phyloP scores from a whole-genome alignment of 2,888 invertebrate species.

The Choristoneura rosaceana region DNA sequence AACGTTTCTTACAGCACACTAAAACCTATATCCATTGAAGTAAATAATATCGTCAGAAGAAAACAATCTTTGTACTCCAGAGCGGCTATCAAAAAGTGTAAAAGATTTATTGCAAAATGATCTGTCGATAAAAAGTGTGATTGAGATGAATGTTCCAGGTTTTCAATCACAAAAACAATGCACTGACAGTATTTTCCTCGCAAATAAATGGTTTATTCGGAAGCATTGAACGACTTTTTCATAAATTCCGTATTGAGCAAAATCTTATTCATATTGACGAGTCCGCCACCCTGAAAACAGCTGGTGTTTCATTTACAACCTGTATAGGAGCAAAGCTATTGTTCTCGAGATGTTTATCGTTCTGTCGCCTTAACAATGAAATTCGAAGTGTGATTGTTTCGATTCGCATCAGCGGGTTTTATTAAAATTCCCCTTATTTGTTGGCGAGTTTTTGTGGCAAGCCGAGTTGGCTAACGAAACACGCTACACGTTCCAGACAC shows the following conservation, averaged over 20 bases:
- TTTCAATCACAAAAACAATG: conserved; percentile 39
- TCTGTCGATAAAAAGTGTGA: conserved; percentile 15
- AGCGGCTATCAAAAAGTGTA: too few relatives aligned
- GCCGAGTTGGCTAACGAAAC: conserved; percentile 57
- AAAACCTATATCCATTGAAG: too few relatives aligned
- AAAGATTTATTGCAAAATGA: background rate
- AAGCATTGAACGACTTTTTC: conserved; percentile 39
- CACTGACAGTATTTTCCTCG: conserved; percentile 25
- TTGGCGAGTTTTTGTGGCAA: conserved; percentile 54
- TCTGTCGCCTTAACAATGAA: conserved; percentile 66
- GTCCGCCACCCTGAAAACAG: conserved; percentile 42
- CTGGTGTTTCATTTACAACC: conserved; percentile 43
- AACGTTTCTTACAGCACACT: too few relatives aligned
- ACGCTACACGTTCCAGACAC: conserved; percentile 47
- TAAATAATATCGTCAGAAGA: too few relatives aligned
- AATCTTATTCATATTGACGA: conserved; percentile 42
- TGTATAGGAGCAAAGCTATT: conserved; percentile 51
- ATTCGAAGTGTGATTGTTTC: conserved; percentile 68
- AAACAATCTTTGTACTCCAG: too few relatives aligned
- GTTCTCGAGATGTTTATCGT: conserved; percentile 59
- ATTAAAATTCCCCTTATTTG: conserved; percentile 73
- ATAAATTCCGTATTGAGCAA: conserved; percentile 41
- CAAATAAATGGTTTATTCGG: conserved; percentile 29
- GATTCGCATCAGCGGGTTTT: conserved; percentile 69
- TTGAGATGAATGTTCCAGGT: conserved; percentile 23